Conservation (phyloP, 2,797 vertebrate genomes). For the Smutsia temminckii region DNA sequence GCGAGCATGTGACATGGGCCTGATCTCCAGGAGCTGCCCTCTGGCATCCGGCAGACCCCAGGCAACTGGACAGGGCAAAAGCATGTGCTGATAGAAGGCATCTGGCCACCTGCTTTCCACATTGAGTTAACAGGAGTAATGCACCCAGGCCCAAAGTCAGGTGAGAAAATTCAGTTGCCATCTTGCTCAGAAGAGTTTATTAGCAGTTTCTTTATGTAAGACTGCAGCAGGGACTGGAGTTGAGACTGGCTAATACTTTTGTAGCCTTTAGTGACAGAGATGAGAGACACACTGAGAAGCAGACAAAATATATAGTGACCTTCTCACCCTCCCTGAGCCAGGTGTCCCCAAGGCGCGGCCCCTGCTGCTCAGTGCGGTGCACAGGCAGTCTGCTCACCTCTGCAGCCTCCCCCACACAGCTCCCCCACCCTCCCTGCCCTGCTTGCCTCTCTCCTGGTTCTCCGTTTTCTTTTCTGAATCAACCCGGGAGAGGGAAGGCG, state of each 20-base stretch:
- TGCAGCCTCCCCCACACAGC: accelerated
- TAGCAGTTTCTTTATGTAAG: not conserved
- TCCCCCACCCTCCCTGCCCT: not conserved
- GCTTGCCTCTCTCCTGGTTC: not conserved
- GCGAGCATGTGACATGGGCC: accelerated
- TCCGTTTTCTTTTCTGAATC: not conserved
- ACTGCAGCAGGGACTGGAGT: not conserved
- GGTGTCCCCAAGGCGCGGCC: accelerated
- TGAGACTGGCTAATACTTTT: not conserved
- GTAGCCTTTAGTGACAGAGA: not conserved
- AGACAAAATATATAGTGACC: not conserved
- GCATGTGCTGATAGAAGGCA: not conserved
- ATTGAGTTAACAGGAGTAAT: not conserved
- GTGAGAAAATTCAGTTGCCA: not conserved
- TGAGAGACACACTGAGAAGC: not conserved
- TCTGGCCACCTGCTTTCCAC: not conserved
- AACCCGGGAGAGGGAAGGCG: not conserved
- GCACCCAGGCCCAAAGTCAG: not conserved
- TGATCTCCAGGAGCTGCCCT: not conserved
- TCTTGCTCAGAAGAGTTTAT: no score
- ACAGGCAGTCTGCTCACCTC: no score
- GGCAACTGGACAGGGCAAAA: not conserved
- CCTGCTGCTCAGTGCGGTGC: not conserved
- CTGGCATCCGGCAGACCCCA: accelerated
- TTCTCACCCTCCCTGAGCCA: accelerated